Evolutionary conservation across 64 coral and sea anemone species (phyloP).

Genomic region (Catalaphyllia jardinei): DNA sequence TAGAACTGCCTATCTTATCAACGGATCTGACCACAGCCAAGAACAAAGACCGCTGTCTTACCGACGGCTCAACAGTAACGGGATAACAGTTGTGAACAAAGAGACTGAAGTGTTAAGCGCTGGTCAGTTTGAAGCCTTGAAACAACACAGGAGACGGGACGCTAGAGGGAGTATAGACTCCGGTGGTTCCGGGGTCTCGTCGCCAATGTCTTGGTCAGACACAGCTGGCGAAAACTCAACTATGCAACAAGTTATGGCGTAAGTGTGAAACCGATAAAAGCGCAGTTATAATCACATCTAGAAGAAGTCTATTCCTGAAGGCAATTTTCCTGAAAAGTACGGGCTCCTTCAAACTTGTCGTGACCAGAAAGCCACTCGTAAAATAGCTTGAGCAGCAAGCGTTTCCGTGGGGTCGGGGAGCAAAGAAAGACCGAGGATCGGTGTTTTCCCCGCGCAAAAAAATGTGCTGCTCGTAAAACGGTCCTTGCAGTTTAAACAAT

Average conservation of each 20-base stretch:
- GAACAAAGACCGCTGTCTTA: not conserved
- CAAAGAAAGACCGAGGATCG: too few relatives aligned
- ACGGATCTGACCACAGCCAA: not conserved
- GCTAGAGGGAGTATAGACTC: conserved; percentile 24
- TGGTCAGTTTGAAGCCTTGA: conserved; percentile 15
- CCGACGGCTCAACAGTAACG: not conserved
- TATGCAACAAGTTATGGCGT: conserved; percentile 56
- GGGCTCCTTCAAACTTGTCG: too few relatives aligned
- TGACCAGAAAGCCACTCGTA: too few relatives aligned
- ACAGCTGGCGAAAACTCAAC: conserved; percentile 11
- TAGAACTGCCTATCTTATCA: conserved; percentile 5
- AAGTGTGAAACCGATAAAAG: not conserved
- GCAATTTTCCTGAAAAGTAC: too few relatives aligned
- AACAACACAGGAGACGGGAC: not conserved
- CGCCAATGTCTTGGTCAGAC: conserved; percentile 48
- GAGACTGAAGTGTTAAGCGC: conserved; percentile 20
- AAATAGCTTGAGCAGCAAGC: too few relatives aligned
- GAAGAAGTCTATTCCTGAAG: not conserved
- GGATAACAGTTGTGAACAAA: not conserved
- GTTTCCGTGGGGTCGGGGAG: too few relatives aligned
- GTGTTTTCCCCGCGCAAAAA: too few relatives aligned
- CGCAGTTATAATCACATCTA: not conserved
- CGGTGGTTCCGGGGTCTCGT: conserved; percentile 26
- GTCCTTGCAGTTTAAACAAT: too few relatives aligned
- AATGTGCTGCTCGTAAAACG: too few relatives aligned